Percentiles rank a stretch among this genome's conserved stretches.
phyloP scores from a whole-genome alignment of 2,888 invertebrate genomes.

The Tridacna crocea region DNA sequence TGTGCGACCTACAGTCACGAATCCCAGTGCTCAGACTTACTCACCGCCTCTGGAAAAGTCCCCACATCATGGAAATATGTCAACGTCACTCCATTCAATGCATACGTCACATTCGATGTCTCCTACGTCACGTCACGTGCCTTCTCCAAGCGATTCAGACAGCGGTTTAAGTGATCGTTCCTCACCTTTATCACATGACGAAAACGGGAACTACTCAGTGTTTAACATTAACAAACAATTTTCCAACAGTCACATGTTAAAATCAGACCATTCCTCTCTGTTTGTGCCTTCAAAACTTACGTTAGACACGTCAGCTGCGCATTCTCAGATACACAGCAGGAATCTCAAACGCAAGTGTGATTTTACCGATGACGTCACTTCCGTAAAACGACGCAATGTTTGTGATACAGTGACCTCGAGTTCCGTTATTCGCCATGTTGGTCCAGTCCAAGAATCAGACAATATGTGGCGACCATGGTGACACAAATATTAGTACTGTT shows the following conservation, averaged over 20 bases:
- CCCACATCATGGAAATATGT: not conserved
- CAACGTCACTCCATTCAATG: not conserved
- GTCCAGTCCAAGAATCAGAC: conserved; percentile 19
- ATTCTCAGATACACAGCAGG: not conserved
- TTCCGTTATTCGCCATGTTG: not conserved
- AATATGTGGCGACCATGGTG: conserved; percentile 65
- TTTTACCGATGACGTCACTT: conserved; percentile 11
- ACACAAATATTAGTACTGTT: not conserved
- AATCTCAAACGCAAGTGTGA: conserved; percentile 45
- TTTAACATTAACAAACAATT: conserved; percentile 46
- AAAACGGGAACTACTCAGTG: conserved; percentile 62
- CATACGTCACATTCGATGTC: conserved; percentile 14
- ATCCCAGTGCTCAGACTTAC: not conserved
- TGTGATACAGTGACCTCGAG: not conserved
- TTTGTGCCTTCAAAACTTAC: conserved; percentile 16
- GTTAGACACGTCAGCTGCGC: not conserved
- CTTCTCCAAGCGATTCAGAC: conserved; percentile 61
- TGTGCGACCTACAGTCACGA: not conserved
- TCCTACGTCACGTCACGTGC: conserved; percentile 43
- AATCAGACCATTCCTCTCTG: conserved; percentile 25
- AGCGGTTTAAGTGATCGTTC: conserved; percentile 63
- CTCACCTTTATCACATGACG: conserved; percentile 54
- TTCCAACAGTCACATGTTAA: conserved; percentile 8
- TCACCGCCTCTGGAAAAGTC: not conserved
- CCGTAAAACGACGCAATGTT: conserved; percentile 30